These are phyloP conservation scores for Sclerodermus sp. DNA, from an alignment of 2,888 invertebrate species.

Conservation along the genomic window DNA sequence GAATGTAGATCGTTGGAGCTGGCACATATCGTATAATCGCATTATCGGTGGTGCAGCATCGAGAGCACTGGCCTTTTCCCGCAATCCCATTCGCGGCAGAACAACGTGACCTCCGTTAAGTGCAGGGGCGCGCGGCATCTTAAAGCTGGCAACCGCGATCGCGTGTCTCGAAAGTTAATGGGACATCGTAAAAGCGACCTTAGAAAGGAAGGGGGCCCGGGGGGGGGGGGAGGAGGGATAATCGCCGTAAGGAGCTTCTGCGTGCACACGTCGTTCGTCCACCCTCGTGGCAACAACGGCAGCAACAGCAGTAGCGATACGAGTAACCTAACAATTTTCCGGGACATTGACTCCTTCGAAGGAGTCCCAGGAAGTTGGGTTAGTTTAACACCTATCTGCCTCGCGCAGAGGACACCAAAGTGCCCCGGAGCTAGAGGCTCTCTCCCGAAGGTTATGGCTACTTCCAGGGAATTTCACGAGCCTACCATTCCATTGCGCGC, in stretches of 20 bases:
- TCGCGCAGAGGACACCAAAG: background rate
- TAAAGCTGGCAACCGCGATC: constrained; percentile 15
- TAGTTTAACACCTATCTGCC: constrained; percentile 34
- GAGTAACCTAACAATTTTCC: constrained; percentile 42
- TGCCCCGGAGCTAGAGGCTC: background rate
- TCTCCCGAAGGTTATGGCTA: background rate
- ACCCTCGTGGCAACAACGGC: too few relatives aligned
- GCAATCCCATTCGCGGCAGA: too few relatives aligned
- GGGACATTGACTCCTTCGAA: constrained; percentile 29
- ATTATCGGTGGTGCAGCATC: too few relatives aligned
- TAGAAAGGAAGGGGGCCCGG: constrained; percentile 1
- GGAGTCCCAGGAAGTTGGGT: constrained; percentile 33
- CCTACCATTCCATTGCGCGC: too few relatives aligned
- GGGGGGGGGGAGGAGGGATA: constrained; percentile 4
- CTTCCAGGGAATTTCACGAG: background rate
- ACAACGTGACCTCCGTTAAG: too few relatives aligned
- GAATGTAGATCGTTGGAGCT: too few relatives aligned
- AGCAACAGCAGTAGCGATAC: constrained; percentile 10
- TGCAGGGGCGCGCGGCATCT: background rate
- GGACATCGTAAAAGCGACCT: constrained; percentile 11
- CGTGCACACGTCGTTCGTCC: too few relatives aligned
- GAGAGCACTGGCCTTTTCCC: too few relatives aligned
- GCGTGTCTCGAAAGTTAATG: constrained; percentile 24
- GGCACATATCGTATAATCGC: too few relatives aligned
- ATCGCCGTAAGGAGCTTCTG: too few relatives aligned